A percentile compares a stretch with the other conserved stretches of the same genome.
Evolutionary conservation across 2,797 vertebrate species (phyloP).

Genomic region (Rallus crepitans): DNA sequence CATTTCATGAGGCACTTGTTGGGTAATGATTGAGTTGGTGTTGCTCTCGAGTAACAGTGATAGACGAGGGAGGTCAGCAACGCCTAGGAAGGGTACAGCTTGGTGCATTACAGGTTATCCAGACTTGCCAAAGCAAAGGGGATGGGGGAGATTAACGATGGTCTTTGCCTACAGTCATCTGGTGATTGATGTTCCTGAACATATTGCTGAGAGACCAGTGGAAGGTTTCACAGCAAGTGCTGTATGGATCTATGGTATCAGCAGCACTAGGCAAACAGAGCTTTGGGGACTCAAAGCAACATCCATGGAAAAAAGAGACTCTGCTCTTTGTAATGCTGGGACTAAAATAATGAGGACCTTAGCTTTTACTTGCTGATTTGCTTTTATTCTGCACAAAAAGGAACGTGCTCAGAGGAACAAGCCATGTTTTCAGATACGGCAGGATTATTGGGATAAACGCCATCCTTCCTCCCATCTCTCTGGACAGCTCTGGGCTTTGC

Average conservation of each 20-base stretch:
- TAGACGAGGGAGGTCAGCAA: background rate
- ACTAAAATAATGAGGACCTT: background rate
- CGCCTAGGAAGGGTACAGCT: background rate
- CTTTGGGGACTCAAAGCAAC: background rate
- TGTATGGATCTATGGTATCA: background rate
- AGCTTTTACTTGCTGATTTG: background rate
- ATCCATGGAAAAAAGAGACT: background rate
- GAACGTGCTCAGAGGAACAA: background rate
- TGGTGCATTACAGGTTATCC: background rate
- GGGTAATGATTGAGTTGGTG: background rate
- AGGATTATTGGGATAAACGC: background rate
- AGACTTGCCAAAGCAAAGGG: background rate
- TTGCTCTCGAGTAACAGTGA: conserved; percentile 13
- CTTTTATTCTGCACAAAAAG: background rate
- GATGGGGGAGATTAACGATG: background rate
- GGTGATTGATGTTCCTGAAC: background rate
- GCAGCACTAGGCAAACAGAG: background rate
- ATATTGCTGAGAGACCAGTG: background rate
- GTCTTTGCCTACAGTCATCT: background rate
- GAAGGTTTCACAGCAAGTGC: background rate
- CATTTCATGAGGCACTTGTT: conserved; percentile 1
- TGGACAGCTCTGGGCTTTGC: background rate
- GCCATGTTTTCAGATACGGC: background rate
- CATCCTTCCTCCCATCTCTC: background rate
- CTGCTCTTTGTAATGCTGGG: background rate